Conservation (phyloP, 2,797 vertebrate species). For the Buphagus erythrorhynchus region DNA sequence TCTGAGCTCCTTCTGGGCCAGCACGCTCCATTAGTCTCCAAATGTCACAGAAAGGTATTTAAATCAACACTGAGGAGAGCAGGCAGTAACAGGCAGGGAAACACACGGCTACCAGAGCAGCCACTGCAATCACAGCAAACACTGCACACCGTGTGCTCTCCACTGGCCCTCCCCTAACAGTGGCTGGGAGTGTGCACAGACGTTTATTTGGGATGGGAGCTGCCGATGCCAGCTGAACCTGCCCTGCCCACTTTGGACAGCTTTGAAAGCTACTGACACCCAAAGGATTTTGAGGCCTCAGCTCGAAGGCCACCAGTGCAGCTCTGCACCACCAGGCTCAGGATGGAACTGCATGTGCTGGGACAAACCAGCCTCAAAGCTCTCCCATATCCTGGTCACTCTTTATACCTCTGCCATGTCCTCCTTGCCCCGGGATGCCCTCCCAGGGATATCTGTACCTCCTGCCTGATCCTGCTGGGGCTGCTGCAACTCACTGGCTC, state of each 20-base stretch:
- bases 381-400: not conserved
- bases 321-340: not conserved
- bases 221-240: not conserved
- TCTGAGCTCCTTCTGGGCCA: not conserved
- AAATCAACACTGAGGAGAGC: not conserved
- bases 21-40: not conserved
- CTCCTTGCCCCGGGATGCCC: not conserved
- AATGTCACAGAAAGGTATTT: not conserved
- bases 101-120: not conserved
- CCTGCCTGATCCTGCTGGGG: not conserved
- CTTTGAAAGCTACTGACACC: not conserved
- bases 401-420: fast-evolving
- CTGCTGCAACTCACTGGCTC: not conserved
- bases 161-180: not conserved
- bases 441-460: not conserved
- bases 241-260: not conserved
- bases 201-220: not conserved
- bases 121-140: not conserved
- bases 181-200: fast-evolving
- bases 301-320: not conserved
- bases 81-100: not conserved
- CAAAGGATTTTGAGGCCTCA: not conserved
- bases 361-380: not conserved
- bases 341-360: not conserved
- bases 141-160: not conserved